Conservation (phyloP, 2,113 vertebrate genomes). For the Apus apus region DNA sequence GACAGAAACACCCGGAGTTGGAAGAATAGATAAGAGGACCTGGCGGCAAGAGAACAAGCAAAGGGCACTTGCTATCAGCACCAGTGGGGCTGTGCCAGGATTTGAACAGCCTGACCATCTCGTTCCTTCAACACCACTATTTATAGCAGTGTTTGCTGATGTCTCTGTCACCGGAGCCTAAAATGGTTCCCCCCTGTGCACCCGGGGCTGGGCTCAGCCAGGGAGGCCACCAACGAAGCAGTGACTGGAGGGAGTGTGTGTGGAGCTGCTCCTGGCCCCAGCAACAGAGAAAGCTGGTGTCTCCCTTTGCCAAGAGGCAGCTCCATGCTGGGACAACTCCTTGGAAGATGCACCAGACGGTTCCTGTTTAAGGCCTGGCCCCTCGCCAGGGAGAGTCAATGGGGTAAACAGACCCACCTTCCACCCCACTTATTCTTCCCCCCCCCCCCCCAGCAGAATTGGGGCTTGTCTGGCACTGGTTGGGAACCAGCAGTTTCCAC, state of each 20-base stretch:
- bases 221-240: neutral
- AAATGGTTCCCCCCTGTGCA: neutral
- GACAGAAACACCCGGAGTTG: neutral
- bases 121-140: neutral
- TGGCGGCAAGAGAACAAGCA: neutral
- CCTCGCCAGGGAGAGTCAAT: accelerated
- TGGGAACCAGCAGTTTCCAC: neutral
- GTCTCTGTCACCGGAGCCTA: slow-evolving; percentile 17
- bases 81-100: neutral
- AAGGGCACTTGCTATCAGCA: neutral
- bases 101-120: neutral
- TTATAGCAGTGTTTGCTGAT: slow-evolving; percentile 9
- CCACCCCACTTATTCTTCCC: neutral
- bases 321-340: neutral
- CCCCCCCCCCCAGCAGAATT: too few relatives aligned
- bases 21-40: slow-evolving; percentile 20
- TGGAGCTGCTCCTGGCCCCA: neutral
- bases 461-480: neutral
- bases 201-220: neutral
- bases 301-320: neutral
- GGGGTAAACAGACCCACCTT: neutral
- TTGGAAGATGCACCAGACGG: neutral
- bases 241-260: neutral
- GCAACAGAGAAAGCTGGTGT: neutral
- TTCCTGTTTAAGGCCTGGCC: neutral